Conservation (phyloP, 2,888 invertebrate genomes). For the Drosophila quinaria region DNA sequence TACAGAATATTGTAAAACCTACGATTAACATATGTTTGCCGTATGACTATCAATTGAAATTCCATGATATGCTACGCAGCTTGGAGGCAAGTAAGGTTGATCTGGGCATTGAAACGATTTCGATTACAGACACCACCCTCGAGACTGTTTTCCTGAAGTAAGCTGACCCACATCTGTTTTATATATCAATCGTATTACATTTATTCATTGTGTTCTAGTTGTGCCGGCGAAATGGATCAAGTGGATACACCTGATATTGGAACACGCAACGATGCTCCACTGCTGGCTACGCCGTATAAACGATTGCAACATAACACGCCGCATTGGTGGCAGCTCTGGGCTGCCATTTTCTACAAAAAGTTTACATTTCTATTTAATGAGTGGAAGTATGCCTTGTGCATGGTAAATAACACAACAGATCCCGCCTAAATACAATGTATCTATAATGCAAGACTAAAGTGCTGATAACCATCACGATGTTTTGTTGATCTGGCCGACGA, state of each 20-base stretch:
- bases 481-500: too few relatives aligned
- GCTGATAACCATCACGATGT: neutral
- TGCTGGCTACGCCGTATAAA: constrained; percentile 59
- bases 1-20: constrained; percentile 82
- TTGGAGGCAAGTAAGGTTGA: constrained; percentile 88
- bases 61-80: constrained; percentile 88
- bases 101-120: constrained; percentile 91
- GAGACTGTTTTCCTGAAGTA: constrained; percentile 97
- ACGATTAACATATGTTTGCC: constrained; percentile 86
- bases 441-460: neutral
- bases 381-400: constrained; percentile 72
- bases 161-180: constrained; percentile 1
- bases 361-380: constrained; percentile 78
- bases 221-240: constrained; percentile 75
- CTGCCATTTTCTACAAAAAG: constrained; percentile 85
- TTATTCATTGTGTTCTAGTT: constrained; percentile 58
- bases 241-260: constrained; percentile 71
- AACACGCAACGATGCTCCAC: constrained; percentile 43
- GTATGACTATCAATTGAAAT: constrained; percentile 87
- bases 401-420: constrained; percentile 67
- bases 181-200: neutral
- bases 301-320: constrained; percentile 46
- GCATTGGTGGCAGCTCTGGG: constrained; percentile 67
- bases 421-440: neutral
- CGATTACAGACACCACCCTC: constrained; percentile 94